Base-by-base conservation (phyloP, 2,797 vertebrate species). In the Psittacula derbiana region DNA sequence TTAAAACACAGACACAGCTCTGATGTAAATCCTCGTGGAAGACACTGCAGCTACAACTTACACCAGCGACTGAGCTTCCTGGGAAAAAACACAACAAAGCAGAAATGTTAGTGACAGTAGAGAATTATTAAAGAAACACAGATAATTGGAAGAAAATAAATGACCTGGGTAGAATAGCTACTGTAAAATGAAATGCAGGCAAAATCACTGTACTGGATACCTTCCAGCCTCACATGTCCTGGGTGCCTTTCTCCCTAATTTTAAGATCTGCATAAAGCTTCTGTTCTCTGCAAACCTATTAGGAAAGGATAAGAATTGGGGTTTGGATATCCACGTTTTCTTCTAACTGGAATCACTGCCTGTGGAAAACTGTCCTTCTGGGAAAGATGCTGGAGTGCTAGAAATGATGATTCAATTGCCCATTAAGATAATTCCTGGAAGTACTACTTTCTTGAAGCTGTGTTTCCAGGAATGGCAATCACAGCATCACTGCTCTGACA, bases 341-440 rank as follows among this genome's bases (percentile, higher is more conserved):
- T 96, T 89, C 90, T 96, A 88, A 93, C 82, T 95, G 94, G 95
- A 96, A 95, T 95, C 41, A 92, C 41, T 80, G 89, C 76, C 92
- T 92, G 86, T 96, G 94, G 92, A 95, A 97, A 96, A 96, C 90
- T 88, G 62, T 94, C 66, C 78, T 97, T 96, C 96, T 97, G 96
- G 96, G 97, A 97, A 97, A 95, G 91, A 95, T 75, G 71, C 84
- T 75, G 93, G 89, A 96, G 92, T 84, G 86, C 86, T 92, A 97
- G 92, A 95, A 98, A 96, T 95, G 94, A 96, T 94, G 93, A 98
- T 96, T 97, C 96, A 97, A 97, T 97, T 97, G 96, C 88, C 90
- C 96, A 97, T 97, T 97, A 97, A 92, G 94, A 86, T 96, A 96
- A 97, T 97, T 98, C 94, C 96, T 97, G 95, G 94, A 97, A 97